Conservation (phyloP, 2,113 vertebrate genomes). For the Chaetura pelagica region DNA sequence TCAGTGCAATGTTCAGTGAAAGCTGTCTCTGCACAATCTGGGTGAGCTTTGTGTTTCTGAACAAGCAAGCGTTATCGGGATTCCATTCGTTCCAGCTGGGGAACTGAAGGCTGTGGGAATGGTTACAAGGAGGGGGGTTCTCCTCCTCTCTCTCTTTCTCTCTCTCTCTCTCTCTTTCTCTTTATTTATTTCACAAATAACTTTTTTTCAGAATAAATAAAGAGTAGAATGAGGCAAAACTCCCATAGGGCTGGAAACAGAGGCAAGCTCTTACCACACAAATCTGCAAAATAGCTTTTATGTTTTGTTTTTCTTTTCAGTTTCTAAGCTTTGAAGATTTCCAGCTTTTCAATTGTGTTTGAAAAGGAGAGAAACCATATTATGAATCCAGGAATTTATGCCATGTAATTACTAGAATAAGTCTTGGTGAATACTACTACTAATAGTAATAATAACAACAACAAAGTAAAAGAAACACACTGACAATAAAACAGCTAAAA, state of each 20-base stretch:
- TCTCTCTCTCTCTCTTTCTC: not conserved
- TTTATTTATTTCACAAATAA: not conserved
- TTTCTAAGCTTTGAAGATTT: not conserved
- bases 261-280: conserved; percentile 2
- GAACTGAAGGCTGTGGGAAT: not conserved
- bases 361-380: not conserved
- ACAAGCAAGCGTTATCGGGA: not conserved
- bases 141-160: not conserved
- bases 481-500: not conserved
- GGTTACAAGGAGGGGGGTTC: not conserved
- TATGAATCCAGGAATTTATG: not conserved
- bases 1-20: not conserved
- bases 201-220: conserved; percentile 39
- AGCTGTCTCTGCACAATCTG: not conserved
- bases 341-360: not conserved
- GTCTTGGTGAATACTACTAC: not conserved
- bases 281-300: conserved; percentile 3
- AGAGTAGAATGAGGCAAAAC: conserved; percentile 16
- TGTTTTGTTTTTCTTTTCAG: not conserved
- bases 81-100: conserved; percentile 62
- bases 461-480: not conserved
- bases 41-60: not conserved
- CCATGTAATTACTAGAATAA: not conserved
- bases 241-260: not conserved
- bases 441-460: not conserved